A percentile compares a stretch with the other conserved stretches of the same genome.
Conservation (phyloP, 1,140 invertebrate genomes). For the Agrypnia vestita region DNA sequence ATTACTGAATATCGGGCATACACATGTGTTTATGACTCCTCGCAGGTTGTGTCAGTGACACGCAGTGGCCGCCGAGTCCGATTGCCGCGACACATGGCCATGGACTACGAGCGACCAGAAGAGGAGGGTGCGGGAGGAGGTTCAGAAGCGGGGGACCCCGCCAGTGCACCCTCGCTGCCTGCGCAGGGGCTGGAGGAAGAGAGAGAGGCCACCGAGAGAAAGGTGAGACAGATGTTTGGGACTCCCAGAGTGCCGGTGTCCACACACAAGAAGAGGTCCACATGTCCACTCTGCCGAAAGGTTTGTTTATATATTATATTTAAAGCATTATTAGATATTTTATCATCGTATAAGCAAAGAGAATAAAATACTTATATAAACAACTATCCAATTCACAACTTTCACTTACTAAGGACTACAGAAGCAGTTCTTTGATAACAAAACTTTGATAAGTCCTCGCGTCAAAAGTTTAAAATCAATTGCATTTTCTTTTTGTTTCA, state of each 20-base stretch:
- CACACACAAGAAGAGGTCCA: slow-evolving; percentile 26
- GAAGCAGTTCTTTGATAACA: no score
- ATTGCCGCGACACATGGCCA: slow-evolving; percentile 41
- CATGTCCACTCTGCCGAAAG: slow-evolving; percentile 50
- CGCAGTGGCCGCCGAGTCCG: slow-evolving; percentile 45
- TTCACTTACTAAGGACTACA: no score
- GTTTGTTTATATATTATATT: slow-evolving; percentile 6
- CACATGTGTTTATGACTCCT: background rate
- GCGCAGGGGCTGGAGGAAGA: background rate
- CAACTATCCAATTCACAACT: no score
- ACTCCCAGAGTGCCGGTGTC: background rate
- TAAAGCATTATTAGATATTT: no score
- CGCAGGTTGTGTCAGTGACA: slow-evolving; percentile 46
- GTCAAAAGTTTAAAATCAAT: no score
- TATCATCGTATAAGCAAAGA: no score
- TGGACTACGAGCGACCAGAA: slow-evolving; percentile 34
- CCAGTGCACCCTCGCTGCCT: background rate
- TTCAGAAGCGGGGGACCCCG: background rate
- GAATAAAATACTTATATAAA: no score
- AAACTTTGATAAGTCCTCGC: no score
- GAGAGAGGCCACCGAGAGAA: background rate
- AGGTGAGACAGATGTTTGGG: background rate
- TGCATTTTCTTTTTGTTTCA: no score
- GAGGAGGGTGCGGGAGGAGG: background rate
- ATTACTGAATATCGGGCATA: no score